Conservation (phyloP, 2,113 vertebrate genomes). For the Tricholaema leucomelas region DNA sequence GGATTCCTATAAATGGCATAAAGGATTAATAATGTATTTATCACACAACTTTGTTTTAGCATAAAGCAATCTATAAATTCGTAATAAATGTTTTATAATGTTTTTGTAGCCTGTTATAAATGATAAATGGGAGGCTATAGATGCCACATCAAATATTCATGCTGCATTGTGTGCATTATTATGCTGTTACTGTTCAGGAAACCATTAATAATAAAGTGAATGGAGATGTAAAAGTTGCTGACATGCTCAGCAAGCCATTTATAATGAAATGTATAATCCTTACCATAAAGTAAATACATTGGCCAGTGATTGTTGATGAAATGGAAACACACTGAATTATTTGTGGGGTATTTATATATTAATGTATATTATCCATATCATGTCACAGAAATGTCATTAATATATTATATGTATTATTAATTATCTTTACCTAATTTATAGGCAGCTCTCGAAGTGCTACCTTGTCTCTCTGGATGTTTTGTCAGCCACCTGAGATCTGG, state of each 20-base stretch:
- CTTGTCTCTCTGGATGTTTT: neutral
- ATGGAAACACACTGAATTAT: conserved; percentile 61
- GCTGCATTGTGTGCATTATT: conserved; percentile 64
- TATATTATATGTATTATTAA: conserved; percentile 66
- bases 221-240: conserved; percentile 72
- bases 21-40: conserved; percentile 83
- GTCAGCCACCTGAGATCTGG: neutral
- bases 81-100: conserved; percentile 86
- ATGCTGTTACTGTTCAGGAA: conserved; percentile 73
- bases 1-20: conserved; percentile 70
- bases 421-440: conserved; percentile 59
- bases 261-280: conserved; percentile 77
- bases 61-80: conserved; percentile 80
- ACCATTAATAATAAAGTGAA: conserved; percentile 81
- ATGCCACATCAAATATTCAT: conserved; percentile 83
- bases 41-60: conserved; percentile 76
- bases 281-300: conserved; percentile 69
- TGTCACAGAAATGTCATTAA: conserved; percentile 43
- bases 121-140: conserved; percentile 80
- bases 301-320: conserved; percentile 63
- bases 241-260: conserved; percentile 71
- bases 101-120: conserved; percentile 85
- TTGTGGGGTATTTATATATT: conserved; percentile 69
- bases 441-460: conserved; percentile 27
- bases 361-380: conserved; percentile 66